phyloP scores from a whole-genome alignment of 2,113 vertebrate genomes.

The Megaceryle maxima region DNA sequence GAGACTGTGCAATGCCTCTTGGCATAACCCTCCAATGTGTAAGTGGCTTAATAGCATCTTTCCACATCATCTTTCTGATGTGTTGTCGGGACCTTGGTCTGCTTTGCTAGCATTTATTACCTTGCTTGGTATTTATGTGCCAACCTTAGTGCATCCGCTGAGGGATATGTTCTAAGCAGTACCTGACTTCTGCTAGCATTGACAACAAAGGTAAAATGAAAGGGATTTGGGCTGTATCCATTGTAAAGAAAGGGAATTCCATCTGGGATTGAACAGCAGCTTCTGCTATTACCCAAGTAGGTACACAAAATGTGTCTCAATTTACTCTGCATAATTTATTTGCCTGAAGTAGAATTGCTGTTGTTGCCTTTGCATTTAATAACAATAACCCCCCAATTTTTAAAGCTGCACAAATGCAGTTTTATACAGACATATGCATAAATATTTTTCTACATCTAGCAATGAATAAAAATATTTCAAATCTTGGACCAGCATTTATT shows the following conservation, averaged over 20 bases:
- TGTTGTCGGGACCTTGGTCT: neutral
- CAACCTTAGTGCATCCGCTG: rapidly evolving
- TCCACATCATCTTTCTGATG: neutral
- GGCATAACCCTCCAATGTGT: neutral
- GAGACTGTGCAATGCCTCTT: neutral
- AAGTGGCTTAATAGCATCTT: neutral
- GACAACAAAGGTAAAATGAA: neutral
- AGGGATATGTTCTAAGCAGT: neutral
- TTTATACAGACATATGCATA: neutral
- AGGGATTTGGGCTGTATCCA: neutral
- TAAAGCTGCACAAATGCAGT: neutral
- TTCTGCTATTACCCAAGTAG: neutral
- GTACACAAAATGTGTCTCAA: neutral
- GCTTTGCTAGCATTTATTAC: neutral
- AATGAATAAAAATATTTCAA: neutral
- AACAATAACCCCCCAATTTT: neutral
- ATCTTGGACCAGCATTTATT: neutral
- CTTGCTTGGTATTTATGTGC: neutral
- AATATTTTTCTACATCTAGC: neutral
- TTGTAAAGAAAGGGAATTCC: neutral
- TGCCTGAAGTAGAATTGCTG: neutral
- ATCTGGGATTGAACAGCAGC: neutral
- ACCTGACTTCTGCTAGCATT: neutral
- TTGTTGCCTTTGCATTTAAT: neutral
- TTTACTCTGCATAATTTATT: neutral